Base-by-base conservation (phyloP, 2,797 vertebrate species). In the Sarcophilus harrisii region DNA sequence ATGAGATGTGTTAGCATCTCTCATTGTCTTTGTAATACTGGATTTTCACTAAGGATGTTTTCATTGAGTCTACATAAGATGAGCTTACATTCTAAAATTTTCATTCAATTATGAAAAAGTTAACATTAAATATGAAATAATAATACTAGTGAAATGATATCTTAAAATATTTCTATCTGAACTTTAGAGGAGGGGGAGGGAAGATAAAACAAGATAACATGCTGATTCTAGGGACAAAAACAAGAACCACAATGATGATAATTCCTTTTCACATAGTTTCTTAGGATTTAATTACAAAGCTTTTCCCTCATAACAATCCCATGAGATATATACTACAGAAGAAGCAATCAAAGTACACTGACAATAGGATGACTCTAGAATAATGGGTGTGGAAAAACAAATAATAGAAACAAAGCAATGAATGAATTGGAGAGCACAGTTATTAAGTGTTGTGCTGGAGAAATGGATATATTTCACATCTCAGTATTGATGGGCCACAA, bases 401-500 rank as follows among this genome's bases (percentile, higher is more conserved):
- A 93, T 55, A 95, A 62, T 60, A 96, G 96, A 98, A 96, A 96
- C 55, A 97, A 96, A 93, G 52, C 92, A 49, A 90, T 58, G 55
- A 29, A 49, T 97, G 97, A 96, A 94, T 95, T 95, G 62, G 96
- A 96, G 93, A 12, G 57, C 96, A 95, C 30, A 93, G 95, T 57
- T 94, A 96, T 96, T 98, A 98, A 98, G 96, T 91, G 57, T 81
- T 90, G 93, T 98, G 96, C 92, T 93, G 92, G 92, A 95, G 97
- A 98, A 97, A 27, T 2, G 0, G 58, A 91, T 94, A 52, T 96
- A 91, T 97, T 98, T 95, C 94, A 96, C 93, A 59, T 55, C 97
- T 97, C 92, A 94, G 97, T 92, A 98, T 93, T 94, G 91, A 97
- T 95, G 94, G 96, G 57, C 96, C 96, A 97, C 98, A 97, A 73